Evolutionary conservation across 2,797 vertebrate species (phyloP).

Genomic region (Betta splendens): DNA sequence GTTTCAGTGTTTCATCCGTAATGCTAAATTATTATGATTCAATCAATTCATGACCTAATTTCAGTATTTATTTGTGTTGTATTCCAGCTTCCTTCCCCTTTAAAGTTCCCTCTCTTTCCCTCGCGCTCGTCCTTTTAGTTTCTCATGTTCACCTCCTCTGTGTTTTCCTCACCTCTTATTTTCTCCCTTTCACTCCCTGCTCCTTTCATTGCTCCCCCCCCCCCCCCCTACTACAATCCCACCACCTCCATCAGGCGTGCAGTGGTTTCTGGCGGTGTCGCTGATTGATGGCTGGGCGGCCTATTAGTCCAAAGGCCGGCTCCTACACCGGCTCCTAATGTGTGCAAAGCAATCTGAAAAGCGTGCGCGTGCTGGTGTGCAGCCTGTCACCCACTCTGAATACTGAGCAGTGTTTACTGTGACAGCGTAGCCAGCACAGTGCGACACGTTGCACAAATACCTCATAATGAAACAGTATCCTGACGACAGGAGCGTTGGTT

Average conservation of each 20-base stretch:
- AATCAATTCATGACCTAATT: slow-evolving; percentile 2
- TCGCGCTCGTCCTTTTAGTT: not conserved
- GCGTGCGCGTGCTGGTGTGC: slow-evolving; percentile 30
- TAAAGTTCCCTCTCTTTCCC: not conserved
- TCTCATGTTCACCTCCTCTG: not conserved
- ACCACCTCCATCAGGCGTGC: slow-evolving; percentile 30
- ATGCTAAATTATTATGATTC: not conserved
- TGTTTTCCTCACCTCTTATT: not conserved
- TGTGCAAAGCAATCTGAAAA: slow-evolving; percentile 41
- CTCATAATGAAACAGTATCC: slow-evolving; percentile 30
- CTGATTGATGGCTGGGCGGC: slow-evolving; percentile 53
- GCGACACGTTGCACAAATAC: slow-evolving; percentile 8
- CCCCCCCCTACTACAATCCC: slow-evolving; percentile 12
- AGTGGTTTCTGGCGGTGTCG: slow-evolving; percentile 42
- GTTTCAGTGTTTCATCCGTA: not conserved
- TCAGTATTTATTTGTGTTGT: not conserved
- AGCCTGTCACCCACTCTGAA: slow-evolving; percentile 26
- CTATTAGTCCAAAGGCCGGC: slow-evolving; percentile 46
- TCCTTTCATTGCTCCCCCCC: not conserved
- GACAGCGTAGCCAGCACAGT: slow-evolving; percentile 39
- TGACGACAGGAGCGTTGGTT: no score
- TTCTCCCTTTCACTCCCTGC: not conserved
- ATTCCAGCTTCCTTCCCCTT: not conserved
- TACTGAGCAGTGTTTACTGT: slow-evolving; percentile 29
- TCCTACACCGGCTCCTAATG: slow-evolving; percentile 19